Evolutionary conservation across 1,140 invertebrate genomes (phyloP), one percentile per base, ranked within the genome.

Genomic region (Apis dorsata): DNA sequence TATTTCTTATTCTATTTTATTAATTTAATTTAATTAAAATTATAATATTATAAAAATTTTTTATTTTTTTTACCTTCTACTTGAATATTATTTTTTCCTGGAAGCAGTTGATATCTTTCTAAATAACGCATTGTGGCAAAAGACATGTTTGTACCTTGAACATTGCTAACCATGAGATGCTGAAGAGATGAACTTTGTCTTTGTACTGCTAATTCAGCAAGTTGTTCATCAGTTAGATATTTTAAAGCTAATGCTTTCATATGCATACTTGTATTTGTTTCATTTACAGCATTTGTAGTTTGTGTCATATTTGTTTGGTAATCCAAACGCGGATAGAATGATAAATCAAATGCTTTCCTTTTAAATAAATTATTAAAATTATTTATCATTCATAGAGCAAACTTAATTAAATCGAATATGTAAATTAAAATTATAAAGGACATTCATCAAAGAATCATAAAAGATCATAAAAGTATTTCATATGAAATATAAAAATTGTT

Each of bases 241-340:
- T 96, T 96, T 81, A 95, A 94, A 65, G 96, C 95, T 17, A 96
- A 90, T 84, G 95, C 95, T 86, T 95, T 96, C 93, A 96, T 96
- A 77, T 95, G 95, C 86, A 95, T 91, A 88, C 95, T 95, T 2
- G 95, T 95, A 78, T 95, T 95, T 24, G 93, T 94, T 49, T 94
- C 91, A 77, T 91, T 90, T 62, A 90, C 89, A 17, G 74, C 78
- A 71, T 88, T 92, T 21, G 91, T 82, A 34, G 88, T 80, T 21
- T 92, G 91, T 1, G 86, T 79, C 51, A 91, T 74, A 74, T 92
- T 92, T 12, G 89, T 65, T 70, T 92, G 92, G 59, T 86, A 85
- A 75, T 92, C 89, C 68, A 92, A 69, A 74, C 88, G 90, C 24
- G 91, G 90, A 85, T 92, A 92, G 84, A 90, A 92, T 12, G 91